A percentile compares a stretch with the other conserved stretches of the same genome.
phyloP scores from a whole-genome alignment of 2,113 vertebrate species.

The Thymallus thymallus region DNA sequence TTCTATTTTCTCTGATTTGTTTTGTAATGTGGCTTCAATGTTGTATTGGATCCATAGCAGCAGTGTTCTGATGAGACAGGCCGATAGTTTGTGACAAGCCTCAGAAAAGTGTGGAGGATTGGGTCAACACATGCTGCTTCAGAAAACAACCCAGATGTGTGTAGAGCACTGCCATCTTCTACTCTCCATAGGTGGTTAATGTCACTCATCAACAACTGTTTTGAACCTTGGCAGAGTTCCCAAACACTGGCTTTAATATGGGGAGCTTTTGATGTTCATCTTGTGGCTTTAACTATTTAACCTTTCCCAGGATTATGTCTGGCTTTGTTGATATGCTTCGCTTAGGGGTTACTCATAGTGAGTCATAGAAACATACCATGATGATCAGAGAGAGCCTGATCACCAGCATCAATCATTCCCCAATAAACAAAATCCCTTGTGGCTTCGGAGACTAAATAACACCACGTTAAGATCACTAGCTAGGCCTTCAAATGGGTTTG shows the following conservation, averaged over 20 bases:
- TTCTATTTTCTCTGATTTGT: no score
- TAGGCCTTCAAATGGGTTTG: not conserved
- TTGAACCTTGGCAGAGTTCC: constrained; percentile 23
- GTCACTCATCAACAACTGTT: constrained; percentile 46
- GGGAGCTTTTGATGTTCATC: constrained; percentile 6
- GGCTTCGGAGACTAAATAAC: not conserved
- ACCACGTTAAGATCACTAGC: not conserved
- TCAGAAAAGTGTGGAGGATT: no score
- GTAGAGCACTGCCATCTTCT: constrained; percentile 1
- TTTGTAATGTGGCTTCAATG: no score
- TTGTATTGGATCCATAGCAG: no score
- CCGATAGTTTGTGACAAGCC: no score
- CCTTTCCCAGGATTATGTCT: constrained; percentile 18
- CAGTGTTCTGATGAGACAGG: no score
- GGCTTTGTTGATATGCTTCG: constrained; percentile 14
- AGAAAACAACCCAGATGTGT: not conserved
- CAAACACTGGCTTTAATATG: constrained; percentile 2
- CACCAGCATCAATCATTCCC: not conserved
- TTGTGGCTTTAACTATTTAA: constrained; percentile 38
- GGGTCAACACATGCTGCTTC: no score
- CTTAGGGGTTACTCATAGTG: not conserved
- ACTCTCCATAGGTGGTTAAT: constrained; percentile 21
- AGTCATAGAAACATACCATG: not conserved
- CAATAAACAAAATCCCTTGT: constrained; percentile 17
- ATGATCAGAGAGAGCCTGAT: constrained; percentile 1